Conservation (phyloP, 2,113 vertebrate species). For the Actenoides hombroni region DNA sequence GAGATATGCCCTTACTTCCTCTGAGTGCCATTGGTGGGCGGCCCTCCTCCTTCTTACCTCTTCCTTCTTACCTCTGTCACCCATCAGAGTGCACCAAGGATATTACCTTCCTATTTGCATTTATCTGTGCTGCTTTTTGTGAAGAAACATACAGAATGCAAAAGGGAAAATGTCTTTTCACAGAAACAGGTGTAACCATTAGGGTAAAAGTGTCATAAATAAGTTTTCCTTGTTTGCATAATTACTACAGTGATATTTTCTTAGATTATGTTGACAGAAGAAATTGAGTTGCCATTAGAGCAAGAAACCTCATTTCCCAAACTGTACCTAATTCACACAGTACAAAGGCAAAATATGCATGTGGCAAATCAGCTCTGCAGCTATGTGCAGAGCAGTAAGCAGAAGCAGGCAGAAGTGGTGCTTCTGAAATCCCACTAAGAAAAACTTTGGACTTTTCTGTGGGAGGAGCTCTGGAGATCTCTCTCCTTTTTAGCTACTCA, state of each 20-base stretch:
- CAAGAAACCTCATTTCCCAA: not conserved
- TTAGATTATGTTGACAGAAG: not conserved
- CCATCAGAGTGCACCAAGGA: rapidly evolving
- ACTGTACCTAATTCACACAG: not conserved
- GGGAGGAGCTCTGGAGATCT: not conserved
- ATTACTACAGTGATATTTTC: not conserved
- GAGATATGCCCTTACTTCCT: not conserved
- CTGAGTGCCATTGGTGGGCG: rapidly evolving
- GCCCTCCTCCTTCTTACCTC: not conserved
- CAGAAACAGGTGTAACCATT: not conserved
- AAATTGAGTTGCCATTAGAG: not conserved
- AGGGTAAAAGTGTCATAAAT: not conserved
- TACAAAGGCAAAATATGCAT: not conserved
- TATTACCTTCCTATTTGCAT: not conserved
- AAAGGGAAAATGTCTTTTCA: not conserved
- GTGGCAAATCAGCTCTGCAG: not conserved
- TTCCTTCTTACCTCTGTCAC: not conserved
- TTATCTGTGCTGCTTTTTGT: not conserved
- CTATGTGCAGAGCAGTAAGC: not conserved
- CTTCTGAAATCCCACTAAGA: not conserved
- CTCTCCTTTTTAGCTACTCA: not conserved
- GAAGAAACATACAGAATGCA: not conserved
- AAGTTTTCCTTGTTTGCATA: not conserved
- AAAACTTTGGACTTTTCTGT: not conserved
- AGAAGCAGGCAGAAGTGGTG: not conserved